Evolutionary conservation across 2,113 vertebrate genomes (phyloP).

Genomic region (Semicossyphus pulcher): DNA sequence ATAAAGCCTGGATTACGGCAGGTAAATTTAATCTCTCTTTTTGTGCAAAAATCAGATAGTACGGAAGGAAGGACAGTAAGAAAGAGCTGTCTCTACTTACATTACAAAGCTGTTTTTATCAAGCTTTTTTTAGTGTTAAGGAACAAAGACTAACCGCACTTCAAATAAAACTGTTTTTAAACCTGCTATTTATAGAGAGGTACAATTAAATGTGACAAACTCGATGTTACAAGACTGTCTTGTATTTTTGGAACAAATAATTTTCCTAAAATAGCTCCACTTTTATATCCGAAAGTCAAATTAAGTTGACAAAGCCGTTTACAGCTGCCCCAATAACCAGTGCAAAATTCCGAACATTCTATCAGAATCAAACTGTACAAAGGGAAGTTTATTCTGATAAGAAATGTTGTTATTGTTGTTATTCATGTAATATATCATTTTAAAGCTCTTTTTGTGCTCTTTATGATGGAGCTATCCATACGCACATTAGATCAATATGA

Average conservation of each 20-base stretch:
- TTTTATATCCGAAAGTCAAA: neutral
- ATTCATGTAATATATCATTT: too few species aligned
- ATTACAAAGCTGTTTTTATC: neutral
- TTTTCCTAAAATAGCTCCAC: constrained; percentile 1
- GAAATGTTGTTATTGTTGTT: too few species aligned
- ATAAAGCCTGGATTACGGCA: constrained; percentile 20
- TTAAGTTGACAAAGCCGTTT: too few species aligned
- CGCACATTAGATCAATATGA: too few species aligned
- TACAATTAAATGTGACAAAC: constrained; percentile 1
- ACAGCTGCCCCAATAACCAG: too few species aligned
- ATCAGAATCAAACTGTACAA: too few species aligned
- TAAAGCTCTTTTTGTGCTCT: too few species aligned
- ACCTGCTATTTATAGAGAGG: constrained; percentile 24
- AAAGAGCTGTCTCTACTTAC: neutral
- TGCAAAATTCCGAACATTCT: too few species aligned
- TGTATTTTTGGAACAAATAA: constrained; percentile 14
- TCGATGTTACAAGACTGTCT: neutral
- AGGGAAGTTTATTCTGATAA: too few species aligned
- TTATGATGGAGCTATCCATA: too few species aligned
- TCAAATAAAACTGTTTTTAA: constrained; percentile 15
- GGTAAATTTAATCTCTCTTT: constrained; percentile 22
- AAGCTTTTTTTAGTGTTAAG: neutral
- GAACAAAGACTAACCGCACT: neutral
- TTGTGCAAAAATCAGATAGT: neutral
- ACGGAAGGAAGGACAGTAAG: neutral